Base-by-base conservation (phyloP, 2,113 vertebrate genomes). In the Parus major region DNA sequence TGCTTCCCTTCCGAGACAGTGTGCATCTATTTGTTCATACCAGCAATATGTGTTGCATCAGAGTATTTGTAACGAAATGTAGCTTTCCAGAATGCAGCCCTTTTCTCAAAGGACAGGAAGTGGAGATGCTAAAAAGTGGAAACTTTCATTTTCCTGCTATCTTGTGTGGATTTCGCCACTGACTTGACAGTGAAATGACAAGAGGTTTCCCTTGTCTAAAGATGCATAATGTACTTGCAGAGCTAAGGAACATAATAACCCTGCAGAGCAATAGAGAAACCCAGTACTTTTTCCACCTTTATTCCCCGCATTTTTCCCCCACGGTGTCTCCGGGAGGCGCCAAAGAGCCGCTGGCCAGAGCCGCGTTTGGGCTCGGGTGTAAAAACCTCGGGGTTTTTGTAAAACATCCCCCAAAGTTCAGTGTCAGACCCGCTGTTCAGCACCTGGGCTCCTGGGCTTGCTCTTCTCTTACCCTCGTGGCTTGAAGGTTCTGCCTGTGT, bases 1-100 rank as follows among this genome's bases (percentile, higher is more conserved):
- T n/a, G 25, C 46, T 76, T 80, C 36, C 23, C 12, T 60, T 35
- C 71, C 59, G 31, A 49, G 24, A 88, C 9, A 39, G 16, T 0
- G 0, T 35, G 23, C 25, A 46, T 56, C 49, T 63, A 9, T 59
- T 83, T 52, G 60, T 42, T 86, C 13, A 61, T 36, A 14, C n/a
- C 50, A 49, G 69, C 44, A 70, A 35, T 24, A 19, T 1, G 5
- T 42, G 15, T 41, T 55, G 31, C 33, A 73, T 31, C 50, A 33
- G n/a, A 57, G 47, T 29, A 27, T 36, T 39, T 0, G 0, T 29
- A 77, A 59, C 0, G 0, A 17, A 71, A 82, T 0, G 1, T 29
- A 46, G n/a, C 55, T 89, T 96, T 93, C 49, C 70, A 52, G 69
- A 85, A 79, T 15, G 31, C 27, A 59, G 6, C 24, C 33, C 19